Evolutionary conservation across 2,888 invertebrate genomes (phyloP), one percentile per base, ranked within the genome.

Genomic region (Arctia plantaginis): DNA sequence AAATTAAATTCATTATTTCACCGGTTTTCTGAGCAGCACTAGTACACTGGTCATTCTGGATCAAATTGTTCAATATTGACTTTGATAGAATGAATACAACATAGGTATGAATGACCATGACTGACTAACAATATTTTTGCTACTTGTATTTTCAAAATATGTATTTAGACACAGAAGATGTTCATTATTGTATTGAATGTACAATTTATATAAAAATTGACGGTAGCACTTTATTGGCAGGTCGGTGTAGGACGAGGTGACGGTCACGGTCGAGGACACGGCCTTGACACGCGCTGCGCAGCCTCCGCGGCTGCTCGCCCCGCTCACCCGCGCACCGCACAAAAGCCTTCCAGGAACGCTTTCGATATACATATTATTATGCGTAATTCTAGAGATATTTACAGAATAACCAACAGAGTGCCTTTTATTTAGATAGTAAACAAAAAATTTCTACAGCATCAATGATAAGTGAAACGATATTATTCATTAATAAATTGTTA

Each of bases 211-310:
- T 69, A 39, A n/a, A 59, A 41, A 18, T 23, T 69, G 44, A 64
- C 65, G 71, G 75, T 35, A 66, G 75, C 47, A 68, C 73, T 81
- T 77, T 71, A 79, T 81, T 76, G 79, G 76, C 73, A 76, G 74
- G 77, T 74, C 67, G 82, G 77, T 69, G 79, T 75, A 71, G 79
- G 81, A 78, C 79, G 79, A 82, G 81, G 84, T 76, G 80, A 85
- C 90, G 93, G 93, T 94, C 95, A 94, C 90, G 94, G 94, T 92
- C 93, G 93, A 93, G 94, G 93, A 89, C 93, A 87, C 83, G 92
- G 90, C 95, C 95, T 94, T 95, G 94, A 94, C 94, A 93, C 91
- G 87, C 88, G 90, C 90, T 82, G 92, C 92, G 89, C 93, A 93
- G 92, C 91, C 91, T 93, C 92, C 90, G 89, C 86, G 86, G 35